Base-by-base conservation (phyloP, 2,113 vertebrate genomes). In the Hymenochirus boettgeri region DNA sequence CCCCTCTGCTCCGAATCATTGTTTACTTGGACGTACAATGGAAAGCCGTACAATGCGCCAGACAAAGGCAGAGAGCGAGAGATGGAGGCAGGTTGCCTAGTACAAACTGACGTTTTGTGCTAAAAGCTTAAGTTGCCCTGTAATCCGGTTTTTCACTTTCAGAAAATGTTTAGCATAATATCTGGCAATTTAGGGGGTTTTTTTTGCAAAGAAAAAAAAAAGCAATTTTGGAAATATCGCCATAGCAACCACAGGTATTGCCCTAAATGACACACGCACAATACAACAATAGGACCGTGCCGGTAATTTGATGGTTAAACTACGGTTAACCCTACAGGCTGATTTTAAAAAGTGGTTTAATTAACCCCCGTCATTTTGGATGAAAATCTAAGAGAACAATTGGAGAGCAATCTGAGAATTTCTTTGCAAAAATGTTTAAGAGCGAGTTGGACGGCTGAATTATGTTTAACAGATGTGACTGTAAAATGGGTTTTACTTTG, bases 1-100 rank as follows among this genome's bases (percentile, higher is more conserved):
- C 54, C 64, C 25, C 51, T 21, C 57, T 5, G 18, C 23, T 37
- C 54, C 21, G 62, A 74, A 21, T 19, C 33, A 69, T 76, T 42
- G 55, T 47, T 22, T 50, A 52, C 33, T 35, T 17, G 42, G 56
- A 50, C 17, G 7, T 54, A 35, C 39, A 65, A 65, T 54, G n/a
- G 57, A 65, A 65, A 52, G 63, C 46, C 13, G 19, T 23, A 46
- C 64, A 29, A 21, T 11, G 23, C 42, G 53, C 42, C 26, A 57
- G n/a, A 37, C 54, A 57, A 35, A 19, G 5, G 12, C 29, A 22
- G 31, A 56, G 31, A 26, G 15, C 15, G 8, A 13, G 33, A 13
- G 33, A 11, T 7, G 2, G 29, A 17, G 29, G 26, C 46, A 2
- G 31, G 25, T 45, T 29, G 11, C 8, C 15, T 11, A 27, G 5